Evolutionary conservation across 2,888 invertebrate species (phyloP), one percentile per base, ranked within the genome.

Genomic region (Platypus cylindrus): DNA sequence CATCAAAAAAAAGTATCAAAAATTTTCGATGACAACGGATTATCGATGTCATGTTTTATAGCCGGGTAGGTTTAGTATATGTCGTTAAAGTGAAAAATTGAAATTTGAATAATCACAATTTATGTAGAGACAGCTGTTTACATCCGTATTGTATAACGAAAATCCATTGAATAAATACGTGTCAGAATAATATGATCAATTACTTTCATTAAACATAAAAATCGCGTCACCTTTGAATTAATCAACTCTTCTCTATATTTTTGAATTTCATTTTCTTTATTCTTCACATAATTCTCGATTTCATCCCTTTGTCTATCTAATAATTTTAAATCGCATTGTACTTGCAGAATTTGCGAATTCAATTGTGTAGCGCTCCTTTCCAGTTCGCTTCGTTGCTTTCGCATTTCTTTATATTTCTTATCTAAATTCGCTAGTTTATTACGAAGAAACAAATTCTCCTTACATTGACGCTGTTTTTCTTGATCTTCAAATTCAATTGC

Each of bases 401-500:
- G 18, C 5, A 17, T n/a, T 17, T 13, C 16, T 8, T 14, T 25
- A 17, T 25, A 30, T 30, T 35, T n/a, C 17, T 5, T n/a, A 24
- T 27, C 27, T 11, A 26, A n/a, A 24, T 11, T 17, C 4, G 27
- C 3, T 11, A 36, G 15, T n/a, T 5, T 13, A 17, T 36, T 30
- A 1, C 36, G 36, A 13, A 26, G 17, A 8, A 5, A 5, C 5
- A 35, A n/a, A 3, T 17, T 35, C 23, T 35, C 25, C 17, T 24
- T 25, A 4, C 30, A 30, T 2, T 9, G 23, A 12, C 11, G 14
- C 12, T 30, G 12, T 17, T 35, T 18, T 12, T 17, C 9, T 17
- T 30, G 15, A 17, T 35, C 30, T 34, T 34, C 17, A 15, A 26
- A 9, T 9, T 29, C 13, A 12, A 35, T 16, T 17, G 14, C 35